Evolutionary conservation across 2,888 invertebrate species (phyloP).

Genomic region (Linyphia triangularis): DNA sequence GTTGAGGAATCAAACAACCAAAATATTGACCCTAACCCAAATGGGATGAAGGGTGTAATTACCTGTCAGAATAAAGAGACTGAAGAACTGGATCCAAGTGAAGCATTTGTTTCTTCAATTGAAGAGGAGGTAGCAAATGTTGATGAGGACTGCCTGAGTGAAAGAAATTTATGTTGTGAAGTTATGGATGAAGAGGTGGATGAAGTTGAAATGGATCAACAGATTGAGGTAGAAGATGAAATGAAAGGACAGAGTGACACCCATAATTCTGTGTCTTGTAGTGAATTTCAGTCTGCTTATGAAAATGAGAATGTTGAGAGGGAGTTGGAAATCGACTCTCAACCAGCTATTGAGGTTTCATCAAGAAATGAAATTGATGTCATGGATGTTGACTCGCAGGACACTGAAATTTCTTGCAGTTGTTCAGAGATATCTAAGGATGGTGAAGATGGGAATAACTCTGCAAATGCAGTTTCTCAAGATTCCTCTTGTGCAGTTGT

Average conservation of each 20-base stretch:
- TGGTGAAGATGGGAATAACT: background rate
- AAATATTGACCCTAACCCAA: background rate
- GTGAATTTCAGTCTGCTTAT: background rate
- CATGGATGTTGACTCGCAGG: conserved; percentile 35
- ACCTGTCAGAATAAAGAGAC: background rate
- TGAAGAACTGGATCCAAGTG: background rate
- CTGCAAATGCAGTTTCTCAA: background rate
- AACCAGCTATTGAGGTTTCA: background rate
- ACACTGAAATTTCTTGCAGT: background rate
- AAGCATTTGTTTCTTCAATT: background rate
- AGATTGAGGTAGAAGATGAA: background rate
- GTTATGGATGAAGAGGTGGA: background rate
- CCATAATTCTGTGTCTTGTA: background rate
- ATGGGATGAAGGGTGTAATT: background rate
- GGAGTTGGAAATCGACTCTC: background rate
- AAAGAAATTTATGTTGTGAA: background rate
- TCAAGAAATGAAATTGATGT: conserved; percentile 26
- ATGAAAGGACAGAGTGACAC: background rate
- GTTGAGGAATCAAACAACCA: background rate
- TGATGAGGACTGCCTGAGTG: background rate
- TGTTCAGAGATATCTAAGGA: conserved; percentile 4
- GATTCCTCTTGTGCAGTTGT: background rate
- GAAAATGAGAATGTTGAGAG: background rate
- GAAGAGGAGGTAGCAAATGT: background rate
- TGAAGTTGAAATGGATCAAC: background rate